Evolutionary conservation across 2,888 invertebrate species (phyloP), one percentile per base, ranked within the genome.

Genomic region (Sipha maydis): DNA sequence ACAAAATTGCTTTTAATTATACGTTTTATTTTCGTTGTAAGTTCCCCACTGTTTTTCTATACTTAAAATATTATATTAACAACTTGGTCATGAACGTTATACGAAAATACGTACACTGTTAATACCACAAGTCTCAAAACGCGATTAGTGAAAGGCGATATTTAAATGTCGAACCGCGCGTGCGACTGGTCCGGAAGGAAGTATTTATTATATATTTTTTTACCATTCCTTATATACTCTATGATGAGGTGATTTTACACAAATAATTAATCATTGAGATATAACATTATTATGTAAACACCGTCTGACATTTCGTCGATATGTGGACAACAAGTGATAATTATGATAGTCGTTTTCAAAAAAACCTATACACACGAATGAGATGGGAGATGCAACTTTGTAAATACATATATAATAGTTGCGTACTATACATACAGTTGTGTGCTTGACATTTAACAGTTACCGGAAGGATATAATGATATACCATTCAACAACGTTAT

Each of bases 91-190:
- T 76, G 14, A n/a, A 69, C n/a, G 69, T 69, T 25, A 11, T 69
- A 69, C 25, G 3, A 61, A 61, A 19, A 61, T 7, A 61, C 61
- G 61, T 21, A 8, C 28, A n/a, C 28, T 69, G n/a, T 2, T 11
- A n/a, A n/a, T n/a, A 38, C 21, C 38, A 14, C 25, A 7, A 84
- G 56, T 84, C 38, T 75, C 19, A 34, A 73, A 85, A 80, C 71
- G 56, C 80, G 86, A 80, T 86, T 56, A 31, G 86, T 86, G 86
- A 86, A 86, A 86, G 86, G 71, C 73, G 41, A 73, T 86, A 86
- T 80, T 86, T 41, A 80, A 86, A 86, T 80, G 73, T 71, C 71
- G 54, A 78, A 48, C 77, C 61, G 25, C 48, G 31, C 38, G 48
- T 41, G 31, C 48, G 56, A 79, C 73, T 34, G 69, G 56, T 54